A percentile compares a stretch with the other conserved stretches of the same genome.
phyloP scores from a whole-genome alignment of 2,888 invertebrate genomes.

The Ophion obscuratus region DNA sequence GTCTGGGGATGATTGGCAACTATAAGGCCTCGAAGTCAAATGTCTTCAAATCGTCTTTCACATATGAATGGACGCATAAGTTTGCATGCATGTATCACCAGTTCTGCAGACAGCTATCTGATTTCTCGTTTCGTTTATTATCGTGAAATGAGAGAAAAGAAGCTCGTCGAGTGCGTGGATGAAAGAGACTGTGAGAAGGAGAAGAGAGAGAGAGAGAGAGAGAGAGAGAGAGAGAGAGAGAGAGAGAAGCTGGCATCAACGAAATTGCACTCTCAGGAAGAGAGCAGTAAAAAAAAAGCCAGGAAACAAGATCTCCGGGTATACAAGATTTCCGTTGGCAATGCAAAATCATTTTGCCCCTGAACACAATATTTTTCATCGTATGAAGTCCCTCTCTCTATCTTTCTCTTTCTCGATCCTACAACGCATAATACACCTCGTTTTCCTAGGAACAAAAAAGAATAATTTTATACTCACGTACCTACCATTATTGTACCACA shows the following conservation, averaged over 20 bases:
- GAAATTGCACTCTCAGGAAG: slow-evolving; percentile 10
- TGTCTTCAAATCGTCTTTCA: too few relatives aligned
- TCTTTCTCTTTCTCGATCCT: background rate
- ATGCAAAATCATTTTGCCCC: background rate
- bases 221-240: background rate
- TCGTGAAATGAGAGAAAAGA: slow-evolving; percentile 10
- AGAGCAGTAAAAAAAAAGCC: background rate
- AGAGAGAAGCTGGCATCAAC: background rate
- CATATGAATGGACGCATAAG: too few relatives aligned
- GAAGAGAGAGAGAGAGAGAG: too few relatives aligned
- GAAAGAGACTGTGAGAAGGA: too few relatives aligned
- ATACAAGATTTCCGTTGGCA: background rate
- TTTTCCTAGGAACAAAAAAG: background rate
- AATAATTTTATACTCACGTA: slow-evolving; percentile 2
- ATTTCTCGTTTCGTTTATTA: slow-evolving; percentile 8
- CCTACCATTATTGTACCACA: background rate
- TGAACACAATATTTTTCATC: too few relatives aligned
- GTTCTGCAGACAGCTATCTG: background rate
- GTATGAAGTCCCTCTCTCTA: background rate
- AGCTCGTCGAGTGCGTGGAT: background rate
- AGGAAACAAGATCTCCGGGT: background rate
- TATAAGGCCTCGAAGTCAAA: too few relatives aligned
- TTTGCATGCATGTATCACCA: background rate
- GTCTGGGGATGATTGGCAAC: too few relatives aligned
- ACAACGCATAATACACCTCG: background rate